Base-by-base conservation (phyloP, 2,888 invertebrate genomes). In the Nineta flava region DNA sequence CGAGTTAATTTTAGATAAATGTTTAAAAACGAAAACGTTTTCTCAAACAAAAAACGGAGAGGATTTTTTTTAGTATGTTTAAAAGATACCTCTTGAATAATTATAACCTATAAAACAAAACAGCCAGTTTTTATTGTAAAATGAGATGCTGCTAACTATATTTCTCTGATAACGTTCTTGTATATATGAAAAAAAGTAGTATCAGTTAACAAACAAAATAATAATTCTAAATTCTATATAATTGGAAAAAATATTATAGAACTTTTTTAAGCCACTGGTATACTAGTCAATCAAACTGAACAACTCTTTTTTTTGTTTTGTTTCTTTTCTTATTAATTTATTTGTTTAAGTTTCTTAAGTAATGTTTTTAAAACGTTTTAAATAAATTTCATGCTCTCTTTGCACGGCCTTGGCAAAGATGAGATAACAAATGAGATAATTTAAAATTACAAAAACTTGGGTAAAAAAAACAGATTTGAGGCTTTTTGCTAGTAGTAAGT, bases 171-270 rank as follows among this genome's bases (percentile, higher is more conserved):
- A 38, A 38, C 15, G 26, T 19, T 46, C 19, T 35, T 38, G 38
- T 35, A 13, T 19, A 17, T 47, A 35, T 32, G 12, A 46, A 19
- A 13, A 15, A 17, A n/a, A 16, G 15, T 26, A 40, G 19, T 47
- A 47, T 47, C 19, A 17, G 12, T 32, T 26, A 16, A 32, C 46
- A 32, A 46, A 16, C 9, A n/a, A 9, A 19, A 3, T 21, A 26
- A 32, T 49, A 38, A 49, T 49, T 49, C 44, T 45, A 45, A 45
- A 49, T 21, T 45, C 21, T 19, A 44, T 35, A 42, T 35, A 49
- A 17, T 44, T 44, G 34, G 44, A 15, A 38, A 12, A 32, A 38
- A 38, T 13, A 38, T 38, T 21, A 49, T 49, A 26, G 17, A 42
- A 49, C 31, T 13, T 16, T 15, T 26, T 44, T 35, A 49, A 35